phyloP scores from a whole-genome alignment of 2,113 vertebrate genomes.

The Lepus timidus region DNA sequence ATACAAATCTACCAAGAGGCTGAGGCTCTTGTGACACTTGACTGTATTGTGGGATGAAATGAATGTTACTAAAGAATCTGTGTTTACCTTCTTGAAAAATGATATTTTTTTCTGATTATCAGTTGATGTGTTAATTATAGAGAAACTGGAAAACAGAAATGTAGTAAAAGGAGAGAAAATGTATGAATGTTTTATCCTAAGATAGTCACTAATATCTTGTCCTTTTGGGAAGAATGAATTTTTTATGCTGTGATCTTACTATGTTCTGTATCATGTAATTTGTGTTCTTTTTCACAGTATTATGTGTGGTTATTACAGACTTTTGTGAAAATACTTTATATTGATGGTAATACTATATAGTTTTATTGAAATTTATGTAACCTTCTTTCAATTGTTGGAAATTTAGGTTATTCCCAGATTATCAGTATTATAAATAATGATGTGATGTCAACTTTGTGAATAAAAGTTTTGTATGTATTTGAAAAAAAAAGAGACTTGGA shows the following conservation, averaged over 20 bases:
- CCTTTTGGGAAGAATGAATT: not conserved
- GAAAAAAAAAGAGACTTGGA: not conserved
- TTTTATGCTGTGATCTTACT: constrained; percentile 19
- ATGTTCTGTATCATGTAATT: constrained; percentile 9
- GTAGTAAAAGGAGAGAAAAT: not conserved
- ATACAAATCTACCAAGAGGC: not conserved
- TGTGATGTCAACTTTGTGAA: too few relatives aligned
- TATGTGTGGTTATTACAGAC: too few relatives aligned
- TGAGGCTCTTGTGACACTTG: constrained; percentile 20
- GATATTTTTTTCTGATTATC: not conserved
- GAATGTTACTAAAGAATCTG: not conserved
- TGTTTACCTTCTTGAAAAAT: not conserved
- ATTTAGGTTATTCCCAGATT: too few relatives aligned
- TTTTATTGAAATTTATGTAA: too few relatives aligned
- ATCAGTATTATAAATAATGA: too few relatives aligned
- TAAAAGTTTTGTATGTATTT: too few relatives aligned
- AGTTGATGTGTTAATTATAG: not conserved
- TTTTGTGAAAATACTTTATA: too few relatives aligned
- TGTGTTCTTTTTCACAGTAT: not conserved
- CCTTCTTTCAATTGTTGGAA: too few relatives aligned
- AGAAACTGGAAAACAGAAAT: constrained; percentile 26
- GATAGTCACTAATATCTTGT: constrained; percentile 46
- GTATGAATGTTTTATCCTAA: not conserved
- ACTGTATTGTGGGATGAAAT: not conserved
- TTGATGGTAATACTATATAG: too few relatives aligned